phyloP scores from a whole-genome alignment of 2,888 invertebrate genomes.

The Calameuta pallipes region DNA sequence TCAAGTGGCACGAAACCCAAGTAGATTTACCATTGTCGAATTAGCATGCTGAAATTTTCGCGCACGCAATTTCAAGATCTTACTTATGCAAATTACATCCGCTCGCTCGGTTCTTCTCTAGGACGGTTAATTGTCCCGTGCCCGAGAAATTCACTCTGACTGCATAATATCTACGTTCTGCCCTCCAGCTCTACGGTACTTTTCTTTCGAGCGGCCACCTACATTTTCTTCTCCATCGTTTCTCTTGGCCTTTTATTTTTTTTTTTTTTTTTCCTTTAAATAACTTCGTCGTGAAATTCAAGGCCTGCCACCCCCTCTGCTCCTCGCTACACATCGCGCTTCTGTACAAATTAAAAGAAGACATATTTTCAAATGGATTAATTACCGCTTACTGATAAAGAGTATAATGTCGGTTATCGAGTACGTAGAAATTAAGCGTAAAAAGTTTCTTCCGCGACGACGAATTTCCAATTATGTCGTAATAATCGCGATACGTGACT shows the following conservation, averaged over 20 bases:
- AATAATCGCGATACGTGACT: too few relatives aligned
- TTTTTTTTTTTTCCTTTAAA: background rate
- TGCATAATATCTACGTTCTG: background rate
- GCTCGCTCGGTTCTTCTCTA: background rate
- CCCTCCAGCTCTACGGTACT: background rate
- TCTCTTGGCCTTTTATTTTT: too few relatives aligned
- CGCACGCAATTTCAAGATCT: conserved; percentile 31
- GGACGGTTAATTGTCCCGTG: conserved; percentile 3
- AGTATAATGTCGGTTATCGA: background rate
- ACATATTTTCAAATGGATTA: conserved; percentile 10
- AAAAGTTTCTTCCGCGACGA: too few relatives aligned
- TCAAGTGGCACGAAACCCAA: background rate
- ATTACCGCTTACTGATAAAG: background rate
- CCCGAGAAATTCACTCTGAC: background rate
- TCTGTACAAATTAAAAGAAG: background rate
- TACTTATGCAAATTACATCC: conserved; percentile 25
- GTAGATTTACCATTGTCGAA: conserved; percentile 13
- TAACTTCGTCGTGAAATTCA: background rate
- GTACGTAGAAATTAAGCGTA: background rate
- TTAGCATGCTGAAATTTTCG: conserved; percentile 19
- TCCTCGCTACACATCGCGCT: background rate
- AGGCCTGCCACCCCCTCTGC: background rate
- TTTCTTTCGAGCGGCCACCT: background rate
- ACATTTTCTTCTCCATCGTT: background rate
- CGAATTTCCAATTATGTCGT: too few relatives aligned